Evolutionary conservation across 2,888 invertebrate genomes (phyloP), one percentile per base, ranked within the genome.

Genomic region (Xiphydria camelus): DNA sequence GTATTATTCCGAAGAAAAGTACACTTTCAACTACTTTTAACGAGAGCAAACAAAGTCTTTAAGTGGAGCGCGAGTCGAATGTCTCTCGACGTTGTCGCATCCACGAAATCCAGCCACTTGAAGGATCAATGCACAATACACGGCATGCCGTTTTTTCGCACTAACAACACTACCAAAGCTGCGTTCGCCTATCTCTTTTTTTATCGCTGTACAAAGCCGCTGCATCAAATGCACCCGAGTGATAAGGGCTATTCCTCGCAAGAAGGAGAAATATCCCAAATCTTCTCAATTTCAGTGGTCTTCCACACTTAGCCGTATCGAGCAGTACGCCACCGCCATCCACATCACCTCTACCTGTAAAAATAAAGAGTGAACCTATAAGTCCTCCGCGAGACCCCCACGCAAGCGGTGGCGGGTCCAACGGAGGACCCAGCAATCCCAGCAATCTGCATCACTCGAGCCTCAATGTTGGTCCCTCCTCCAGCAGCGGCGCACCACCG

Each of bases 281-380:
- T 33, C 15, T 37, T 43, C 43, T 40, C 33, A 20, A 14, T 68
- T 70, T 4, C 76, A 80, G 81, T 79, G 87, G 88, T 79, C 80
- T 90, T 77, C 88, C 90, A 62, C 89, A 89, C 64, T 79, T 91
- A 66, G 82, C 85, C 49, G 85, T 86, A 59, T 84, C 86, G 55
- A 89, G 89, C 70, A 89, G 88, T 64, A 86, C 86, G 57, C 86
- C 86, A 9, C 88, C 88, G 5, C 88, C 89, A 43, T 84, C 88
- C 47, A 84, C 85, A 59, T 89, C 89, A 60, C 91, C 92, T 20
- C 81, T 87, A 72, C 87, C 89, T 62, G 86, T 94, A 59, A 91
- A 91, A 78, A 91, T 95, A 74, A 95, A 95, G 79, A 92, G 94
- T 62, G 95, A 96, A 76, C 95, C 95, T 18, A 93, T 94, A 71